phyloP scores from a whole-genome alignment of 2,113 vertebrate genomes.

The Menura novaehollandiae region DNA sequence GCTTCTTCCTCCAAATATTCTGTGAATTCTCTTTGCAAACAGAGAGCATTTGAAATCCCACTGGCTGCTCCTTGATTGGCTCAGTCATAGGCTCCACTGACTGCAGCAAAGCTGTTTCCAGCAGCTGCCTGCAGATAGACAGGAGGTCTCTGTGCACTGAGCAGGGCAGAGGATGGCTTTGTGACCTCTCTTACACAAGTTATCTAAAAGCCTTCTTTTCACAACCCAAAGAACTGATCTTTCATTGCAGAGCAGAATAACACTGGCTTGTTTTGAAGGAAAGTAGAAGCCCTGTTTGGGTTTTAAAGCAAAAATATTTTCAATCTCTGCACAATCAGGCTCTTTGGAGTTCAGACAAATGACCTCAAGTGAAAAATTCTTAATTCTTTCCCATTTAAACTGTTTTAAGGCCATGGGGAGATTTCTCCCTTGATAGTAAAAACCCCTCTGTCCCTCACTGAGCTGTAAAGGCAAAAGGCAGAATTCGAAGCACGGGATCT shows the following conservation, averaged over 20 bases:
- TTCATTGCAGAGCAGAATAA: slow-evolving; percentile 5
- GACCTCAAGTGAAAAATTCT: not conserved
- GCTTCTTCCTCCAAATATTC: not conserved
- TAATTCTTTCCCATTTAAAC: not conserved
- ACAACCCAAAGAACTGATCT: not conserved
- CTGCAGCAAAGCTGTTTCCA: not conserved
- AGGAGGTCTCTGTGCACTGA: not conserved
- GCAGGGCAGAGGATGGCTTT: not conserved
- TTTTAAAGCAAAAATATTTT: slow-evolving; percentile 27
- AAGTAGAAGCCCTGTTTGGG: not conserved
- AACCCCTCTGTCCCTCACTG: not conserved
- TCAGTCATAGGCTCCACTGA: not conserved
- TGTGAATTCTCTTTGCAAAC: not conserved
- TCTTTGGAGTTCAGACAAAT: not conserved
- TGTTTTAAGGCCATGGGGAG: not conserved
- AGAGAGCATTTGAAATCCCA: not conserved
- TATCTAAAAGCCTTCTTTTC: not conserved
- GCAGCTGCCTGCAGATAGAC: not conserved
- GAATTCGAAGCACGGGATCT: not conserved
- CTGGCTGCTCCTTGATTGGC: not conserved
- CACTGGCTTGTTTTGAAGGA: not conserved
- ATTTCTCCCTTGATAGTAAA: not conserved
- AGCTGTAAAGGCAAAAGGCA: not conserved
- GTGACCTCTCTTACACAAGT: not conserved
- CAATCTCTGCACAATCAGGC: not conserved